Base-by-base conservation (phyloP, 2,797 vertebrate species). In the Sciurus carolinensis region DNA sequence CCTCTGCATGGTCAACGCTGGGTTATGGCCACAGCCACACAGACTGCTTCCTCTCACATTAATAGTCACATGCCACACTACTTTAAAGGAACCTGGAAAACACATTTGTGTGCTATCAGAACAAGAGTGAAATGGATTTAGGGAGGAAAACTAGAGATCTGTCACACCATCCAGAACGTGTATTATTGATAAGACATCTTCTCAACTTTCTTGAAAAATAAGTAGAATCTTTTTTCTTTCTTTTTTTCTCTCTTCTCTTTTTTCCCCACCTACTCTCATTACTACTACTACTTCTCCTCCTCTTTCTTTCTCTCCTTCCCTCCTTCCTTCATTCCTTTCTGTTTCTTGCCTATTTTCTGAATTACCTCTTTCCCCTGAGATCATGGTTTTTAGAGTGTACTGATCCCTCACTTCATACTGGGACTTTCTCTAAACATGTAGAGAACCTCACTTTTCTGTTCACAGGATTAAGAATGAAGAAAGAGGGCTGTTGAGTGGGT, bases 111-210 rank as follows among this genome's bases (percentile, higher is more conserved):
- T 90, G 13, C 15, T 33, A 28, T 50, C 15, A 82, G 71, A 91
- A 75, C 42, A 79, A 87, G n/a, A 7, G 20, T 57, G 14, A 26
- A 73, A 73, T 54, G 5, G 14, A 30, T 90, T 81, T 71, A 77
- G 39, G 44, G 33, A 87, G 33, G 28, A 73, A 88, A 94, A 89
- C 33, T 50, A 14, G 52, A 57, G 33, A 24, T 84, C n/a, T 18
- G 28, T 30, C 28, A 72, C 3, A 79, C 22, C 26, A 77, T 44
- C 24, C 4, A 39, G 26, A 77, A 47, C 50, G 52, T 76, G 57
- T 80, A 30, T 52, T 76, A 76, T 26, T 75, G 36, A 66, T 81
- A 92, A 81, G 75, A n/a, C 50, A 62, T n/a, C 28, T 81, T 94
- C 44, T 72, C 18, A 44, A 44, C 28, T 62, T 54, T 79, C 47